Base-by-base conservation (phyloP, 1,140 invertebrate species). In the Drosophila mayri region DNA sequence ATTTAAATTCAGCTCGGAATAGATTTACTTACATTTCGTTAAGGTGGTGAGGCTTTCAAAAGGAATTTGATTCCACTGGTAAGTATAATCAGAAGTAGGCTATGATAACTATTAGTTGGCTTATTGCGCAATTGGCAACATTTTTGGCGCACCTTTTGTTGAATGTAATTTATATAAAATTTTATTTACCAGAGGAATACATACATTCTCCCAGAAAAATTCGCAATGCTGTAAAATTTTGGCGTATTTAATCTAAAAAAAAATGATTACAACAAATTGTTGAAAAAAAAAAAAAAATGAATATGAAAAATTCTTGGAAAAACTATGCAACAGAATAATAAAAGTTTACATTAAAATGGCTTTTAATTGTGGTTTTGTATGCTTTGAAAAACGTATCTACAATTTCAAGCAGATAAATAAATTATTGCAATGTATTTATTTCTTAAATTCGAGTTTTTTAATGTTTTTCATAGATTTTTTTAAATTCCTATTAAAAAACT, bases 1-100 rank as follows among this genome's bases (percentile, higher is more conserved):
- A 72, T 72, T 72, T 72, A 72, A 60, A 57, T 60, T 72, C 20
- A 16, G n/a, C 54, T 11, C 55, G 9, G 4, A 9, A 9, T 60
- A 37, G 32, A 60, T 65, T 54, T 43, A 35, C 62, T 32, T 25
- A 25, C 4, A n/a, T 20, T 30, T 28, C 35, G 28, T 60, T 22
- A 32, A 38, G 25, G 20, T 55, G 25, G 20, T 55, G 35, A 4
- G 35, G 3, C 35, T 22, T 22, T 5, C 2, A 16, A 30, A 28
- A 16, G 3, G 5, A n/a, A 54, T 54, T 38, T 37, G 4, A 38
- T 37, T 38, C 37, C 18, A 9, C 14, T 3, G 8, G 1, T 10
- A 14, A 16, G 10, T 14, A 22, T 10, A 8, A 7, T 12, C 0
- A 54, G 22, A 37, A 54, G 32, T 22, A 54, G 18, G 18, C 28